phyloP scores from a whole-genome alignment of 2,888 invertebrate species.

The Coelinius sp. region DNA sequence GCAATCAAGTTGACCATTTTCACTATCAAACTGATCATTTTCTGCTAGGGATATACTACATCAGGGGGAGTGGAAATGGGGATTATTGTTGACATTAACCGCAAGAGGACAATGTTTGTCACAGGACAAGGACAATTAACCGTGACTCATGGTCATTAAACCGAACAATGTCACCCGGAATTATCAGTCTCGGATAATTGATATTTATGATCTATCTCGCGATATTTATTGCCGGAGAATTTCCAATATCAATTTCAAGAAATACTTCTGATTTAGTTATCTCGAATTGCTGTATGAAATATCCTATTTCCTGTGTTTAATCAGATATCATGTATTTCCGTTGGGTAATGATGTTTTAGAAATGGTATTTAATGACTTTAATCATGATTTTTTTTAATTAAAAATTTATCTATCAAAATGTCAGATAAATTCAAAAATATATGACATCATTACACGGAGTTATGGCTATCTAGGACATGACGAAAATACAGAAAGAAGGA shows the following conservation, averaged over 20 bases:
- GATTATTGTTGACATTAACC: background rate
- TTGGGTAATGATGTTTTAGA: too few species aligned
- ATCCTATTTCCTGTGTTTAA: too few species aligned
- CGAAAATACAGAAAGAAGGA: too few species aligned
- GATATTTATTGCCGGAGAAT: background rate
- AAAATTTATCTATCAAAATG: too few species aligned
- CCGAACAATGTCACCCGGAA: constrained; percentile 22
- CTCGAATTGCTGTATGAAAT: background rate
- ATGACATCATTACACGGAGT: too few species aligned
- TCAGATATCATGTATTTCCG: too few species aligned
- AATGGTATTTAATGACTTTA: too few species aligned
- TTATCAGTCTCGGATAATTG: constrained; percentile 35
- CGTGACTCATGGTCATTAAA: constrained; percentile 32
- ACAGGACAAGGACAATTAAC: constrained; percentile 27
- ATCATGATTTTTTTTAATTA: too few species aligned
- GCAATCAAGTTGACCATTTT: too few species aligned
- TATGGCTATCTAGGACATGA: too few species aligned
- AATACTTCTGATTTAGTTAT: background rate
- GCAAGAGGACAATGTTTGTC: background rate
- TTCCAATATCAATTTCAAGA: background rate
- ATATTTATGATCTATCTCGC: background rate
- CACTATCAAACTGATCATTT: too few species aligned
- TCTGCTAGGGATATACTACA: background rate
- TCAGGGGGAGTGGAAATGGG: background rate
- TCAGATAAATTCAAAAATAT: too few species aligned